A percentile compares a stretch with the other conserved stretches of the same genome.
These are phyloP conservation scores for Euplagia quadripunctaria DNA, from an alignment of 2,888 invertebrate species.

Conservation along the genomic window DNA sequence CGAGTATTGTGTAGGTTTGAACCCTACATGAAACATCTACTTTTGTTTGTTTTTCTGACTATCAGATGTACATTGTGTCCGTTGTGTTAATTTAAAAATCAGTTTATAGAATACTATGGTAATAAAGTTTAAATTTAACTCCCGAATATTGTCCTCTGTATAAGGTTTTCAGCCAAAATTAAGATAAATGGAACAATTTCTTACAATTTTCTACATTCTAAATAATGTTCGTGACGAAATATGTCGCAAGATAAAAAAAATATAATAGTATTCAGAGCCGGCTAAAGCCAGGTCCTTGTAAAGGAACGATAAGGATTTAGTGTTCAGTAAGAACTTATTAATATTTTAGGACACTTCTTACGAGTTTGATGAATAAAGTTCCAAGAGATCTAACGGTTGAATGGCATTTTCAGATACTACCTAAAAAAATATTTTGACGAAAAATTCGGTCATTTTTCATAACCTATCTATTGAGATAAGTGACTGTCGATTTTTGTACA, in stretches of 20 bases:
- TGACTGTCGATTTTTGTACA: background rate
- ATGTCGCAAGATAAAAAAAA: background rate
- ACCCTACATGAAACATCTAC: too few species aligned
- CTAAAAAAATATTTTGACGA: background rate
- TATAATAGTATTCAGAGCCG: slow-evolving; percentile 12
- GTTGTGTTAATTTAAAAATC: too few species aligned
- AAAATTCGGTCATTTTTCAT: slow-evolving; percentile 1
- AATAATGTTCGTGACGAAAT: background rate
- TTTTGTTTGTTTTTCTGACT: background rate
- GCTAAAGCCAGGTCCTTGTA: slow-evolving; percentile 1
- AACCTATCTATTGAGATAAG: background rate
- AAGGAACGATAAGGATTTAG: slow-evolving; percentile 4
- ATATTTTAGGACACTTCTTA: slow-evolving; percentile 4
- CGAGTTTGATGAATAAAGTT: slow-evolving; percentile 2
- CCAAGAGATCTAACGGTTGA: background rate
- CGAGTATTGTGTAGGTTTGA: too few species aligned
- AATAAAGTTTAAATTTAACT: too few species aligned
- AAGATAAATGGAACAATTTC: background rate
- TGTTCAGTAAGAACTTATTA: background rate
- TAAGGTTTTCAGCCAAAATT: background rate
- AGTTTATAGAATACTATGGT: too few species aligned
- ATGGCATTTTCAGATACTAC: background rate
- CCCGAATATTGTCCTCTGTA: too few species aligned
- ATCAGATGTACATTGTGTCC: too few species aligned
- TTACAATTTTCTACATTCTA: background rate